Evolutionary conservation across 2,888 invertebrate species (phyloP).

Genomic region (Volucella bombylans): DNA sequence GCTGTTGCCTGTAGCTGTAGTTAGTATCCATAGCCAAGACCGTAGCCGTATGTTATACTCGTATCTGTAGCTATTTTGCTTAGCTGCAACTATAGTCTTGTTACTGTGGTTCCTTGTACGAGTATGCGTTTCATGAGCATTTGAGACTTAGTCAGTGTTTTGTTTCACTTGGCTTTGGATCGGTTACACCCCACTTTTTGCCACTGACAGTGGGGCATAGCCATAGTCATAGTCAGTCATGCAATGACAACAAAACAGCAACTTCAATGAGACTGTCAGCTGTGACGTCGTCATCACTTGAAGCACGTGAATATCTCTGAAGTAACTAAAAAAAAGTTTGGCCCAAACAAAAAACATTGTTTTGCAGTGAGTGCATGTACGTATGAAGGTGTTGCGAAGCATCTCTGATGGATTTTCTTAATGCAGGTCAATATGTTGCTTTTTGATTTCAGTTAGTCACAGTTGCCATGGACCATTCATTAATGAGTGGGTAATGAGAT

Average conservation of each 20-base stretch:
- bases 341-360: not conserved
- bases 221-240: constrained; percentile 51
- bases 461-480: constrained; percentile 48
- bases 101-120: constrained; percentile 43
- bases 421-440: constrained; percentile 41
- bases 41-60: not conserved
- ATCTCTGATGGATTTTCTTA: not conserved
- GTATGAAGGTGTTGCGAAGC: not conserved
- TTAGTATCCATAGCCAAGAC: constrained; percentile 1
- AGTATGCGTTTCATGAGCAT: constrained; percentile 54
- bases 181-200: not conserved
- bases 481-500: constrained; percentile 21
- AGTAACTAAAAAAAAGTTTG: not conserved
- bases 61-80: not conserved
- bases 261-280: constrained; percentile 43
- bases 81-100: constrained; percentile 1
- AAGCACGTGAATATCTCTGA: constrained; percentile 55
- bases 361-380: too few species aligned
- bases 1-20: constrained; percentile 20
- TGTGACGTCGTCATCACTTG: constrained; percentile 54
- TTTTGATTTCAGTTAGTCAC: not conserved
- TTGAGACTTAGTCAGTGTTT: constrained; percentile 60
- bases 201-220: not conserved
- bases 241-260: constrained; percentile 40
- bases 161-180: not conserved